phyloP scores from a whole-genome alignment of 2,888 invertebrate species.

The Serripes groenlandicus region DNA sequence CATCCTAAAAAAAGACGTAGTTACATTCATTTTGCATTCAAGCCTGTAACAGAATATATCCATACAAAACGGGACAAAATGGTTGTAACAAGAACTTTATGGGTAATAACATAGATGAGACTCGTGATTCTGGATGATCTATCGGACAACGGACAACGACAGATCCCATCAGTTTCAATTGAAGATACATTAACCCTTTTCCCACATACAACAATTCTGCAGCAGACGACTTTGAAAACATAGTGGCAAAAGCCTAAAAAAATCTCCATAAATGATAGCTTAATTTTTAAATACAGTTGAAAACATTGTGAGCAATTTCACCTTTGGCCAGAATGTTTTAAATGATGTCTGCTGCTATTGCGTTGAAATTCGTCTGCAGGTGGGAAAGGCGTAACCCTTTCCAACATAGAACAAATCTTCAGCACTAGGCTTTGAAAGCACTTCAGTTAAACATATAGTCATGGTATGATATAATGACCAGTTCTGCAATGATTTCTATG shows the following conservation, averaged over 20 bases:
- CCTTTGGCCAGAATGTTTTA: conserved; percentile 1
- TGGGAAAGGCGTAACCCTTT: too few species aligned
- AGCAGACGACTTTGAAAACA: neutral
- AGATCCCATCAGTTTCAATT: neutral
- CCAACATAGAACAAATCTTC: too few species aligned
- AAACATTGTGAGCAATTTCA: neutral
- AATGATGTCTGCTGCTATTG: too few species aligned
- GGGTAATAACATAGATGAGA: conserved; percentile 23
- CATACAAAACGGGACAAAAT: conserved; percentile 22
- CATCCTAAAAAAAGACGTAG: too few species aligned
- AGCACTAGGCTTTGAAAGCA: too few species aligned
- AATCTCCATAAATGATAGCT: too few species aligned
- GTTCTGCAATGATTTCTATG: too few species aligned
- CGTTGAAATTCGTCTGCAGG: too few species aligned
- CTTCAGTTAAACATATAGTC: too few species aligned
- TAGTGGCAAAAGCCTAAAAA: neutral
- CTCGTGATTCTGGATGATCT: conserved; percentile 3
- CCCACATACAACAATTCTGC: neutral
- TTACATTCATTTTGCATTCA: too few species aligned
- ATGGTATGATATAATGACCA: too few species aligned
- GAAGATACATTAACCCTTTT: neutral
- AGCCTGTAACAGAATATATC: neutral
- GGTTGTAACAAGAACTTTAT: conserved; percentile 45
- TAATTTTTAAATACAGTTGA: too few species aligned
- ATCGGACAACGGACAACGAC: neutral